phyloP scores from a whole-genome alignment of 2,888 invertebrate genomes.

The Conchocele bisecta region DNA sequence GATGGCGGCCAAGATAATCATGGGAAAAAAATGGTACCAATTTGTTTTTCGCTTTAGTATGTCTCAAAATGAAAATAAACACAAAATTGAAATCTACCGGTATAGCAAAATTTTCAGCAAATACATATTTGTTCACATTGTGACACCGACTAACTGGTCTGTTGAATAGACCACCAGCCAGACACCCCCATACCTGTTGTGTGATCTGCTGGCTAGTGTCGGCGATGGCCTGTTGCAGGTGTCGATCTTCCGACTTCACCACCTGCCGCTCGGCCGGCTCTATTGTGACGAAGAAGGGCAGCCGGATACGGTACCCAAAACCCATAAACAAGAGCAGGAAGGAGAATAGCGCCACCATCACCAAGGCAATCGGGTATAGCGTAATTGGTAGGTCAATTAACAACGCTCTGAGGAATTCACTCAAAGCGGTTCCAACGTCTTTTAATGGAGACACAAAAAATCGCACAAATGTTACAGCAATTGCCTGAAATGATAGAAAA shows the following conservation, averaged over 20 bases:
- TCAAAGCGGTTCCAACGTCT: conserved; percentile 66
- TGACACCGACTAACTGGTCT: too few relatives aligned
- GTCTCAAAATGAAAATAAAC: too few relatives aligned
- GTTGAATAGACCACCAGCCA: too few relatives aligned
- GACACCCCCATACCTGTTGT: conserved; percentile 62
- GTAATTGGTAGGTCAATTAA: conserved; percentile 67
- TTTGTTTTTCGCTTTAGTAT: too few relatives aligned
- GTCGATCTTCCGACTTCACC: conserved; percentile 31
- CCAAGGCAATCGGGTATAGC: conserved; percentile 65
- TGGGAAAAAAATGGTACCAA: too few relatives aligned
- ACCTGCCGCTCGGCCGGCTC: conserved; percentile 48
- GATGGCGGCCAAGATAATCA: too few relatives aligned
- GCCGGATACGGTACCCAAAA: conserved; percentile 66
- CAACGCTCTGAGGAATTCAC: conserved; percentile 62
- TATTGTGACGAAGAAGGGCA: conserved; percentile 64
- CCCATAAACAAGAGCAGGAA: conserved; percentile 65
- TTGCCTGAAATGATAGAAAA: conserved; percentile 58
- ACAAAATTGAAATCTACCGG: too few relatives aligned
- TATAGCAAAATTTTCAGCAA: too few relatives aligned
- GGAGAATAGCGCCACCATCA: conserved; percentile 48
- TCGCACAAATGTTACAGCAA: conserved; percentile 70
- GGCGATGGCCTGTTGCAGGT: conserved; percentile 46
- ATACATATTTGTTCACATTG: too few relatives aligned
- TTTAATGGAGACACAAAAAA: conserved; percentile 72
- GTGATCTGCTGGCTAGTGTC: conserved; percentile 48